Evolutionary conservation across 2,888 invertebrate genomes (phyloP).

Genomic region (Tupiocoris notatus): DNA sequence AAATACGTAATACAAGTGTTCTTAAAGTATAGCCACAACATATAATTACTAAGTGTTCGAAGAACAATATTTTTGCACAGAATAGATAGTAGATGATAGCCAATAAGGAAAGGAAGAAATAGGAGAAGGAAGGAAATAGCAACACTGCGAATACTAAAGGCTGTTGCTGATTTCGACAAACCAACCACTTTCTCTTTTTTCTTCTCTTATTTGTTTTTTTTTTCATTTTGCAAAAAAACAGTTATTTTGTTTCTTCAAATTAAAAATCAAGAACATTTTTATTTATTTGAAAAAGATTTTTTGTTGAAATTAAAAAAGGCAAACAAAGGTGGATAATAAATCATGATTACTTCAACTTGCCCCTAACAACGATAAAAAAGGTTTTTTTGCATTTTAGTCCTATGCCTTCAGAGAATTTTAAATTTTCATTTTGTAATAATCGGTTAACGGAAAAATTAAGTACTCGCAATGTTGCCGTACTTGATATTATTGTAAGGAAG

Average conservation of each 20-base stretch:
- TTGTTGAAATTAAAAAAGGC: conserved; percentile 40
- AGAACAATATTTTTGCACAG: background rate
- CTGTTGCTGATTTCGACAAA: conserved; percentile 46
- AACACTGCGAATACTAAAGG: conserved; percentile 49
- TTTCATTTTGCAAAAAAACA: no score
- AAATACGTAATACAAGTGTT: no score
- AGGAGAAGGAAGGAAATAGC: conserved; percentile 46
- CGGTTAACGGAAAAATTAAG: conserved; percentile 11
- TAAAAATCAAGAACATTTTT: conserved; percentile 38
- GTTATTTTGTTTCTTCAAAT: no score
- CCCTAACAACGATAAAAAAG: conserved; percentile 41
- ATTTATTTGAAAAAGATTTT: conserved; percentile 34
- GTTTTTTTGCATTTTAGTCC: conserved; percentile 3
- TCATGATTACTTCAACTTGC: conserved; percentile 50
- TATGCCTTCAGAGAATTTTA: background rate
- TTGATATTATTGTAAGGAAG: conserved; percentile 10
- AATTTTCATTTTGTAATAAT: background rate
- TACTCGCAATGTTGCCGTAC: conserved; percentile 50
- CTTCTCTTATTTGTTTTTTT: no score
- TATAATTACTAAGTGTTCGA: background rate
- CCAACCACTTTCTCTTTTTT: conserved; percentile 45
- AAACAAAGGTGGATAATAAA: conserved; percentile 45
- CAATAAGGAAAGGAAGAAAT: conserved; percentile 1
- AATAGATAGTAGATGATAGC: background rate
- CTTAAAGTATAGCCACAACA: no score